Percentiles rank a stretch among this genome's conserved stretches.
Conservation (phyloP, 2,888 invertebrate species). For the Troides aeacus region DNA sequence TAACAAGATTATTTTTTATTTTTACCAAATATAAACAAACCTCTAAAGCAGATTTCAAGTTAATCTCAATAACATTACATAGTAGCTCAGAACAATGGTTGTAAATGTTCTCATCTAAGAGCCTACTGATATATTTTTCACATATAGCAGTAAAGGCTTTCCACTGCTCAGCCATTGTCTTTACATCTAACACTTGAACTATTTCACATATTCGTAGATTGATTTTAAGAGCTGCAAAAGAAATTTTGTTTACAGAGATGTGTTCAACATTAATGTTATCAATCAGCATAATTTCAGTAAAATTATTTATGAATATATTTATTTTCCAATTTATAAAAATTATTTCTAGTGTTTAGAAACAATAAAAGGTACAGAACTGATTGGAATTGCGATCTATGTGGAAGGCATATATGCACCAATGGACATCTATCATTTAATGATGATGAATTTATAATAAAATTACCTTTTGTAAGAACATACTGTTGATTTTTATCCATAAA, state of each 20-base stretch:
- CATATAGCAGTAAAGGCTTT: slow-evolving; percentile 70
- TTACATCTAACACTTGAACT: slow-evolving; percentile 72
- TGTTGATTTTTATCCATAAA: slow-evolving; percentile 53
- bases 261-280: not conserved
- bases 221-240: slow-evolving; percentile 61
- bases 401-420: too few relatives aligned
- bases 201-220: slow-evolving; percentile 71
- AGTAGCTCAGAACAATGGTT: slow-evolving; percentile 52
- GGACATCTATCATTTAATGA: too few relatives aligned
- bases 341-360: too few relatives aligned
- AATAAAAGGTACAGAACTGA: too few relatives aligned
- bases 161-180: slow-evolving; percentile 79
- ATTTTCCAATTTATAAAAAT: too few relatives aligned
- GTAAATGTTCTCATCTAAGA: slow-evolving; percentile 54
- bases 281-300: too few relatives aligned
- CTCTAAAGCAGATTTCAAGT: slow-evolving; percentile 54
- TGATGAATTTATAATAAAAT: not conserved
- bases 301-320: too few relatives aligned
- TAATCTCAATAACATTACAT: slow-evolving; percentile 48
- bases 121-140: slow-evolving; percentile 62
- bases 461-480: slow-evolving; percentile 61
- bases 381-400: too few relatives aligned
- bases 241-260: not conserved
- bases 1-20: too few relatives aligned
- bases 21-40: slow-evolving; percentile 39